These are phyloP conservation scores for Eupeodes latifasciatus DNA, from an alignment of 2,888 invertebrate genomes.

Conservation along the genomic window DNA sequence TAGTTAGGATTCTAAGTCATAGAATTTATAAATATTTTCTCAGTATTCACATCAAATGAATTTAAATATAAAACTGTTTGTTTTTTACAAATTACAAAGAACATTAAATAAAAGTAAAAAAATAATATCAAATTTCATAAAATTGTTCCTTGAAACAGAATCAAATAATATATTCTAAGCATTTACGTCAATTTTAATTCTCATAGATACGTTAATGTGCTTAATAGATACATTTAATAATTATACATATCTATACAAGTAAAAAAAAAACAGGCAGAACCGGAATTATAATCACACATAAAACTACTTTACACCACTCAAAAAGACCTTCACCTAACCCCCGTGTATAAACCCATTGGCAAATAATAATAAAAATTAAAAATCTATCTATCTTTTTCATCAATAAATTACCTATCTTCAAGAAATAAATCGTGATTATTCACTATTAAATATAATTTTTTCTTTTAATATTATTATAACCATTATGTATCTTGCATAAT, in stretches of 20 bases:
- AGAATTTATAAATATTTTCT: no score
- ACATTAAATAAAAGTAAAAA: no score
- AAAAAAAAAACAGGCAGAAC: background rate
- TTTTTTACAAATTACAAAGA: no score
- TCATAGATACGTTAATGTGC: background rate
- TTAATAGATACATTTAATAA: background rate
- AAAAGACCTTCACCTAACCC: constrained; percentile 63
- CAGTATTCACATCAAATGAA: no score
- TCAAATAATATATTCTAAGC: constrained; percentile 14
- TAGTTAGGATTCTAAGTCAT: no score
- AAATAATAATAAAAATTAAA: constrained; percentile 36
- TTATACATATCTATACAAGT: background rate
- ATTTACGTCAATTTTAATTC: background rate
- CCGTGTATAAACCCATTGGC: background rate
- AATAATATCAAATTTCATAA: no score
- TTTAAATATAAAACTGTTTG: no score
- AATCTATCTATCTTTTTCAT: constrained; percentile 35
- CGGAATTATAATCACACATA: constrained; percentile 55
- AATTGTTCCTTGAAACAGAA: background rate
- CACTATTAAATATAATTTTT: constrained; percentile 62
- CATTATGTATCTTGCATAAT: constrained; percentile 67
- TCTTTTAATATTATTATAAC: constrained; percentile 13
- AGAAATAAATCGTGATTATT: constrained; percentile 48
- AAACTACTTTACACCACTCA: constrained; percentile 30
- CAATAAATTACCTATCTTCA: background rate